Base-by-base conservation (phyloP, 2,797 vertebrate species). In the Coilia nasus region DNA sequence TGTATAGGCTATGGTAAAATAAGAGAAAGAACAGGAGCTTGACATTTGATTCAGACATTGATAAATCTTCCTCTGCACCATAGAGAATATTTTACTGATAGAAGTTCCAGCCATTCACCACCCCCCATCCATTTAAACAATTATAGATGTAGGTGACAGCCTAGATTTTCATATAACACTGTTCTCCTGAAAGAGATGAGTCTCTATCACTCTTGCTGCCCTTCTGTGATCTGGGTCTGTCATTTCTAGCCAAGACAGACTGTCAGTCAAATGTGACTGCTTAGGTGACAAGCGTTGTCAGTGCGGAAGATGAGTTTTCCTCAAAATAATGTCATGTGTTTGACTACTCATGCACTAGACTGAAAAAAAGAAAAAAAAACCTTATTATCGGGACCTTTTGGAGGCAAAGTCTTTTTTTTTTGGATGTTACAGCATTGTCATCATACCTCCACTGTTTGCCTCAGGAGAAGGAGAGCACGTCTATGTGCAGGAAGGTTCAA, bases 231-330 rank as follows among this genome's bases (percentile, higher is more conserved):
- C 67, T 75, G 15, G 62, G 62, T 64, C 62, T 64, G 62, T 11
- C 12, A 23, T 64, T 64, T 75, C 67, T 17, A 15, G 28, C 15
- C 14, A 31, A 17, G 67, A 75, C 28, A 75, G 15, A 6, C 67
- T 75, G 67, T 35, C 67, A 35, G 28, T 75, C 67, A 75, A 75
- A 75, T 75, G 5, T 75, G 67, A 75, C 28, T 35, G 28, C 67
- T 19, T 35, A 35, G 67, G 31, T 75, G 67, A 75, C 67, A 75
- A 31, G 28, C 25, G 28, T 75, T 75, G 67, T 5, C 31, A 41
- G 67, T 75, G 67, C 67, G 35, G 67, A 75, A 75, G 28, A 31
- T 75, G 28, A 71, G 28, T 71, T 71, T 35, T 35, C 3, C 67
- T 35, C 67, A 75, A 35, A 17, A 75, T 75, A 15, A 14, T 67